Evolutionary conservation across 2,888 invertebrate genomes (phyloP).

Genomic region (Lordiphosa andalusiaca): DNA sequence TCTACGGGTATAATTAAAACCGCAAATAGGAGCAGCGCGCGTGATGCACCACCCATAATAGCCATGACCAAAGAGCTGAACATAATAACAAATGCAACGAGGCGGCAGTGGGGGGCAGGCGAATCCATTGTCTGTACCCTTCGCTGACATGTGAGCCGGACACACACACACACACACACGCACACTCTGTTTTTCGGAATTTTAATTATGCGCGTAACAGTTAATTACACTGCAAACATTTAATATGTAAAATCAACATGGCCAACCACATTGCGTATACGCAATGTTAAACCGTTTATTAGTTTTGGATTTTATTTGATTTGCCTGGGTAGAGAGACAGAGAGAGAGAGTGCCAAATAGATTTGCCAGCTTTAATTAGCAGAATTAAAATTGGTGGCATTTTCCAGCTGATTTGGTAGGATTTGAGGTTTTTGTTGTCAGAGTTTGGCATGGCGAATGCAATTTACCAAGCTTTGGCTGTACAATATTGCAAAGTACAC

Average conservation of each 20-base stretch:
- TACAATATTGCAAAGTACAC: neutral
- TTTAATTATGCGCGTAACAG: conserved; percentile 35
- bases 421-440: too few species aligned
- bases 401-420: conserved; percentile 8
- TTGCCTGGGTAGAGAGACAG: too few species aligned
- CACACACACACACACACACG: conserved; percentile 19
- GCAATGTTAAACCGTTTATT: conserved; percentile 47
- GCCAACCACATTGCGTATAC: conserved; percentile 52
- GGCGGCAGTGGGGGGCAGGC: conserved; percentile 3
- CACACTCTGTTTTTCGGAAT: conserved; percentile 27
- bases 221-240: conserved; percentile 34
- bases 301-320: conserved; percentile 31
- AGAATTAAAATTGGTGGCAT: conserved; percentile 30
- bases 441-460: conserved; percentile 21
- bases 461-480: neutral
- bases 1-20: conserved; percentile 44
- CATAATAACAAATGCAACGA: conserved; percentile 22
- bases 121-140: conserved; percentile 30
- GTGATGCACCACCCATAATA: conserved; percentile 13
- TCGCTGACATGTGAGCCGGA: conserved; percentile 33
- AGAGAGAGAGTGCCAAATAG: conserved; percentile 10
- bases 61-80: conserved; percentile 9
- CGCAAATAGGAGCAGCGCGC: conserved; percentile 24
- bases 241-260: conserved; percentile 30
- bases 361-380: conserved; percentile 28